Evolutionary conservation across 2,797 vertebrate species (phyloP), one percentile per base, ranked within the genome.

Genomic region (Fistularia tabacaria): DNA sequence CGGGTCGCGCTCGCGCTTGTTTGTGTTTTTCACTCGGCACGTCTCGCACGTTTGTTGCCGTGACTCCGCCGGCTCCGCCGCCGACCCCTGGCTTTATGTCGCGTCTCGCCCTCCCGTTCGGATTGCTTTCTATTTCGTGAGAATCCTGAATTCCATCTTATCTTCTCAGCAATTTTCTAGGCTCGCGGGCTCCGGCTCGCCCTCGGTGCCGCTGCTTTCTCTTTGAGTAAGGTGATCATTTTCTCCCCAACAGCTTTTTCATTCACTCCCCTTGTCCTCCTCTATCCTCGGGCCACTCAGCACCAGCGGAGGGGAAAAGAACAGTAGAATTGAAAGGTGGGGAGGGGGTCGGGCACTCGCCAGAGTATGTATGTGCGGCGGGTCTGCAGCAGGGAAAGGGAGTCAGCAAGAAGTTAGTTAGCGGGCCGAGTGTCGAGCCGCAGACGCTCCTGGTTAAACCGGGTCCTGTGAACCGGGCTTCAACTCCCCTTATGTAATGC

Each of bases 401-500:
- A 66, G 56, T 38, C 5, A 48, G 46, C 36, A 38, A 43, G 59
- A 42, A 49, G 57, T 73, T 70, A 55, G 59, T 57, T 71, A 15
- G 59, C 65, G 9, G 25, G 25, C 25, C 2, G 25, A 25, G 25
- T 25, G 25, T 25, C 25, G 25, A 25, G 8, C n/a, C n/a, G 71
- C 66, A 72, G 65, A 70, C 44, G 10, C 42, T 40, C 39, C 51
- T 57, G 45, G 48, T 76, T 65, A 3, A 63, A 79, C 51, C 10
- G 6, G 14, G 45, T 65, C 73, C 64, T 63, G 14, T 74, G 74
- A 80, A 74, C 79, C 78, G 76, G 48, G 56, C 47, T 75, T 73
- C 57, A 77, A 64, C 81, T 79, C 72, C 69, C 72, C 69, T 82
- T 83, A 83, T 76, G 81, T 64, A 79, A 83, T 59, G 73, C 44